Evolutionary conservation across 2,888 invertebrate species (phyloP), one percentile per base, ranked within the genome.

Genomic region (Drosophila siamana): DNA sequence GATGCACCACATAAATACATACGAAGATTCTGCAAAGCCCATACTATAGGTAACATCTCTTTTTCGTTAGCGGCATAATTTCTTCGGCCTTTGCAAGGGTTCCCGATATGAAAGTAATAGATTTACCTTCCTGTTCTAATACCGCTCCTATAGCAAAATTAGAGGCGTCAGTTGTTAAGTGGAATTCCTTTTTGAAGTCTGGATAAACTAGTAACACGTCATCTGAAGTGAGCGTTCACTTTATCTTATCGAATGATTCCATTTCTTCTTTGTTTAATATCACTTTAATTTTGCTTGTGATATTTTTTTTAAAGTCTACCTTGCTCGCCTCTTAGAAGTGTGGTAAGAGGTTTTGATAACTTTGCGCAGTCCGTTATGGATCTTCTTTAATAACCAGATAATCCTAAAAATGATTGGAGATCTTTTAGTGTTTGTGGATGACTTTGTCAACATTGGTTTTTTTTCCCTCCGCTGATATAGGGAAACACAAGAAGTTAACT

Each of bases 81-180:
- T 26, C 26, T 26, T 26, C 26, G 26, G 26, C 6, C 6, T 26
- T 26, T 6, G 26, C 1, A 6, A 26, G 26, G 26, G 26, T 26
- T 8, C 26, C 6, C 26, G 26, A 26, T 26, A 26, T 30, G 30
- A 30, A 30, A 9, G 30, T 30, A 30, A 38, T 38, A 5, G 38
- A 19, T 16, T 41, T 41, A 28, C 47, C n/a, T 8, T 30, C 16
- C n/a, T 47, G 16, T 11, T 41, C 40, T 7, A 47, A 16, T 16
- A 30, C 30, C 9, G 47, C 47, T 47, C 30, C 28, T 4, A 28
- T 11, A 26, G 28, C 28, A 47, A 16, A 30, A 26, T 47, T 47
- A 15, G 47, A 28, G 28, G 47, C 28, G 8, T 40, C 40, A 15
- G 40, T 13, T 6, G 33, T n/a, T 33, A 33, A 5, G 4, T 33